A percentile compares a stretch with the other conserved stretches of the same genome.
These are phyloP conservation scores for Parapristionchus giblindavisi DNA, from an alignment of 2,888 invertebrate genomes.

Conservation along the genomic window DNA sequence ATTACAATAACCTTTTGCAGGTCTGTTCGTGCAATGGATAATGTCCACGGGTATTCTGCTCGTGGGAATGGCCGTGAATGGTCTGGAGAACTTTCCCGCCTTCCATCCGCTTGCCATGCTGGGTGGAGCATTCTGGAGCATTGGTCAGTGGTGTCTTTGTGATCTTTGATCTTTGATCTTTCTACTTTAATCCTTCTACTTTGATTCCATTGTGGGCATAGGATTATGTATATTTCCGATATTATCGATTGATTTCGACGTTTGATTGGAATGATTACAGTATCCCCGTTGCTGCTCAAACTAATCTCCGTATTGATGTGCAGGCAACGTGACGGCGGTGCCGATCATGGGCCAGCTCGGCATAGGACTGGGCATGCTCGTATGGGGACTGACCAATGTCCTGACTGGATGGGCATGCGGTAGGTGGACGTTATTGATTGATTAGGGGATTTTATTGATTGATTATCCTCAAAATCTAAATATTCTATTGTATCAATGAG, in stretches of 20 bases:
- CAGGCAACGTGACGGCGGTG: constrained; percentile 73
- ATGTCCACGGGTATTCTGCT: constrained; percentile 71
- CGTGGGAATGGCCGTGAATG: constrained; percentile 70
- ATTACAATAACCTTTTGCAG: constrained; percentile 54
- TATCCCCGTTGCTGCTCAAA: background rate
- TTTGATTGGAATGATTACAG: background rate
- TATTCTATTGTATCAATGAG: too few relatives aligned
- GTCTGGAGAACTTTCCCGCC: constrained; percentile 68
- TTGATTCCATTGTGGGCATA: background rate
- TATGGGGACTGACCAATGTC: constrained; percentile 73
- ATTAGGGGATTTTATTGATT: too few relatives aligned
- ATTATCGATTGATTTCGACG: background rate
- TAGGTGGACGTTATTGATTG: too few relatives aligned
- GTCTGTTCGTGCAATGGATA: constrained; percentile 74
- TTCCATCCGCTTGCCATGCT: constrained; percentile 73
- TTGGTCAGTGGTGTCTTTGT: constrained; percentile 67
- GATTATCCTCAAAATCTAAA: too few relatives aligned
- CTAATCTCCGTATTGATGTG: background rate
- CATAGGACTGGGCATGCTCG: constrained; percentile 71
- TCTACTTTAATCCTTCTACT: background rate
- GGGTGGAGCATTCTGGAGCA: constrained; percentile 73
- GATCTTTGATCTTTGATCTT: background rate
- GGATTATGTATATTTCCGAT: background rate
- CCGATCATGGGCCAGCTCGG: constrained; percentile 70
- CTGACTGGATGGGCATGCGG: constrained; percentile 67